These are phyloP conservation scores for Camptogramma bilineatum DNA, from an alignment of 2,888 invertebrate species.

Conservation along the genomic window DNA sequence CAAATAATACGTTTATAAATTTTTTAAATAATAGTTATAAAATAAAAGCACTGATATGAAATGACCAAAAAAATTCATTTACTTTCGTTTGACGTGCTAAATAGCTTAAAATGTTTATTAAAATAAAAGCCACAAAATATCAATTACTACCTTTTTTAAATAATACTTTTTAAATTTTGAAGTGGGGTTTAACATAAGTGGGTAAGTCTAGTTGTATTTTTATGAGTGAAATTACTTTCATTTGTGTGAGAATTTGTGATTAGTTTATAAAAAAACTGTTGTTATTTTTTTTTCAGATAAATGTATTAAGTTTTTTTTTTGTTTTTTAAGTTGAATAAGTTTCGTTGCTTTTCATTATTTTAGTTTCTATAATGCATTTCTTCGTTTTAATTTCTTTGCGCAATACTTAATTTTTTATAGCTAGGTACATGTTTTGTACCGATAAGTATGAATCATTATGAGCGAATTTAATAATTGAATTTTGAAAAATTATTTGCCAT, in stretches of 20 bases:
- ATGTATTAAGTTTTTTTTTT: slow-evolving; percentile 76
- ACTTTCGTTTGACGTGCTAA: slow-evolving; percentile 7
- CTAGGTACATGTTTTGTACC: slow-evolving; percentile 8
- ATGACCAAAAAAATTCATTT: slow-evolving; percentile 24
- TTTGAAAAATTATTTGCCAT: slow-evolving; percentile 36
- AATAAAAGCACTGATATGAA: slow-evolving; percentile 27
- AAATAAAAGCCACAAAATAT: slow-evolving; percentile 18
- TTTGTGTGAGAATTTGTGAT: slow-evolving; percentile 53
- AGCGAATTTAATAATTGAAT: slow-evolving; percentile 43
- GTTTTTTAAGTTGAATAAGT: slow-evolving; percentile 54
- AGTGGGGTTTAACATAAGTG: slow-evolving; percentile 13
- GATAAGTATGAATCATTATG: slow-evolving; percentile 28
- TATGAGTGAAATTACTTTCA: slow-evolving; percentile 33
- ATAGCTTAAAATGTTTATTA: not conserved
- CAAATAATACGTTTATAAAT: slow-evolving; percentile 3
- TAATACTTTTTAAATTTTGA: slow-evolving; percentile 12
- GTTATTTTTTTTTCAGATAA: slow-evolving; percentile 57
- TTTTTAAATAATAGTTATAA: slow-evolving; percentile 12
- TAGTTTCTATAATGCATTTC: slow-evolving; percentile 18
- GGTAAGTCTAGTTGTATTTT: slow-evolving; percentile 2
- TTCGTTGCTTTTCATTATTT: slow-evolving; percentile 44
- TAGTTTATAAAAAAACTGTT: slow-evolving; percentile 55
- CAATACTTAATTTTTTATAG: slow-evolving; percentile 24
- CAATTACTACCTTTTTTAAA: not conserved
- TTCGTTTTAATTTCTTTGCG: slow-evolving; percentile 26